Evolutionary conservation across 2,113 vertebrate species (phyloP).

Genomic region (Lagopus leucura): DNA sequence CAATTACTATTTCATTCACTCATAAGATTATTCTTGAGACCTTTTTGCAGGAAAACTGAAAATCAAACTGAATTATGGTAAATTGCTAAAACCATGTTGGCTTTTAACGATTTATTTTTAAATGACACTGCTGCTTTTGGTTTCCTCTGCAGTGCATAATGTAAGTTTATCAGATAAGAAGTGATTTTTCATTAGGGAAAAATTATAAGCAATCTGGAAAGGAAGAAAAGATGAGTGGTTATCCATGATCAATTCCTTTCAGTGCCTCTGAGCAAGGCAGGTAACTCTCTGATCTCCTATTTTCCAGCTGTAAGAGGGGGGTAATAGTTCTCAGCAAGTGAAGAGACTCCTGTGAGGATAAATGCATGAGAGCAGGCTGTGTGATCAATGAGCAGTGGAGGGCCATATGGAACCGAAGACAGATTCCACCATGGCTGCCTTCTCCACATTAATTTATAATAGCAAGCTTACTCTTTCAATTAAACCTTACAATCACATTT

Average conservation of each 20-base stretch:
- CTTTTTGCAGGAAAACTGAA: conserved; percentile 23
- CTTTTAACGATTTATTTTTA: conserved; percentile 14
- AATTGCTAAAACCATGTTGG: not conserved
- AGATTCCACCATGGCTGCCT: conserved; percentile 28
- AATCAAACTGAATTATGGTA: conserved; percentile 46
- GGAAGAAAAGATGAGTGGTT: not conserved
- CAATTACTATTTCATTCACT: not conserved
- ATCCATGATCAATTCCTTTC: not conserved
- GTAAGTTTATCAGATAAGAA: conserved; percentile 10
- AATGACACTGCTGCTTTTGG: not conserved
- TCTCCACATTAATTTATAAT: conserved; percentile 64
- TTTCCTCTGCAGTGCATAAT: not conserved
- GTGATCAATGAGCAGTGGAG: conserved; percentile 20
- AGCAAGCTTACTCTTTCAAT: conserved; percentile 53
- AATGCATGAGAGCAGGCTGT: not conserved
- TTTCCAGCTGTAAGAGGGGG: conserved; percentile 33
- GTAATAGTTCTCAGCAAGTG: not conserved
- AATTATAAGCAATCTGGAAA: conserved; percentile 31
- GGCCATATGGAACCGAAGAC: conserved; percentile 26
- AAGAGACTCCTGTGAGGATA: not conserved
- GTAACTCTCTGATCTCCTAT: conserved; percentile 16
- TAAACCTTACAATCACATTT: conserved; percentile 38
- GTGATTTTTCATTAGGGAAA: conserved; percentile 45
- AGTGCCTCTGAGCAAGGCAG: not conserved
- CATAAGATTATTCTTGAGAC: not conserved